These are phyloP conservation scores for Alfaro cultratus DNA, from an alignment of 2,797 vertebrate species.

Conservation along the genomic window DNA sequence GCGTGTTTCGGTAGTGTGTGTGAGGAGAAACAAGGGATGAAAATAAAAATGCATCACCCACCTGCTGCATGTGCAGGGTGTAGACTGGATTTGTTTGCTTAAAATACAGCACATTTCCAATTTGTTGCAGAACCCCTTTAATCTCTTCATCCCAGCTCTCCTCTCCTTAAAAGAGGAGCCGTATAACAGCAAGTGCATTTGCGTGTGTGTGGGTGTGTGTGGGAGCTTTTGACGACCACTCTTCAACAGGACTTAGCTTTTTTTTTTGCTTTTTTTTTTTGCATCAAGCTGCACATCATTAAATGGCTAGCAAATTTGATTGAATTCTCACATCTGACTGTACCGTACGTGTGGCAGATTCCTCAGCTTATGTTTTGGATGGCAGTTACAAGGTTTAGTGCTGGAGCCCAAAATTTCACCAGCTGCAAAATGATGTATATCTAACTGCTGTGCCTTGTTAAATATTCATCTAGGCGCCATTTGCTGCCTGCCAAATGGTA, in stretches of 20 bases:
- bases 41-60: conserved; percentile 4
- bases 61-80: conserved; percentile 1
- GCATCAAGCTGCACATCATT: conserved; percentile 8
- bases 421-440: conserved; percentile 39
- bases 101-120: background rate
- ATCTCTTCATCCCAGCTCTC: conserved; percentile 9
- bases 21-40: background rate
- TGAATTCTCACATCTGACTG: conserved; percentile 18
- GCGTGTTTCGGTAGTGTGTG: conserved; percentile 2
- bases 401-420: conserved; percentile 5
- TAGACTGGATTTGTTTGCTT: conserved; percentile 15
- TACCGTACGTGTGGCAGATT: conserved; percentile 14
- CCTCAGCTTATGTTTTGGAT: conserved; percentile 33
- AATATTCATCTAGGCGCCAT: conserved; percentile 61
- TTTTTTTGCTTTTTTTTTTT: background rate
- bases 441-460: conserved; percentile 37
- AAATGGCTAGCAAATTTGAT: conserved; percentile 15
- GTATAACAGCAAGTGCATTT: conserved; percentile 2
- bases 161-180: conserved; percentile 24
- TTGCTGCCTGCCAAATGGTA: conserved; percentile 59
- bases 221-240: conserved; percentile 16
- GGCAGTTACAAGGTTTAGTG: conserved; percentile 18
- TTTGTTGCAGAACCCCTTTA: conserved; percentile 14
- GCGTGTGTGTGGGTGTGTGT: conserved; percentile 15
- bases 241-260: conserved; percentile 6